These are phyloP conservation scores for Xenotilapia leptura DNA, from an alignment of 2,113 vertebrate species.

Conservation along the genomic window DNA sequence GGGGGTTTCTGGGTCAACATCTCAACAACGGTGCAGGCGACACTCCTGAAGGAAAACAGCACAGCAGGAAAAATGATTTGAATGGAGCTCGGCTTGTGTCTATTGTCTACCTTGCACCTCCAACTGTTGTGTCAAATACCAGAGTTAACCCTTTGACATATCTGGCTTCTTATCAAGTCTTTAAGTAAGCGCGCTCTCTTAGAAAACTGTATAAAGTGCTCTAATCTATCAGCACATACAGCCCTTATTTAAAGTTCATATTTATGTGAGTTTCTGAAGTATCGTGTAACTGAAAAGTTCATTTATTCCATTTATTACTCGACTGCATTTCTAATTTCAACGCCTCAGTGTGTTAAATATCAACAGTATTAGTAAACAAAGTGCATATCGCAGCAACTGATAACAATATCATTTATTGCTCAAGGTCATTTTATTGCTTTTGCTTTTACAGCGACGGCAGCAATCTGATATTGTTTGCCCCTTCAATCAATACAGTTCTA, in stretches of 20 bases:
- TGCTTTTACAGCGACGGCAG: background rate
- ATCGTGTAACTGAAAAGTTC: background rate
- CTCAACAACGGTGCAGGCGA: conserved; percentile 88
- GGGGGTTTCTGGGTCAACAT: conserved; percentile 91
- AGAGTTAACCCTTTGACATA: background rate
- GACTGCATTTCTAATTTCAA: background rate
- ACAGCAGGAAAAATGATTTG: background rate
- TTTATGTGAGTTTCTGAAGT: background rate
- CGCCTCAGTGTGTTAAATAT: background rate
- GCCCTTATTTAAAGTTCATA: background rate
- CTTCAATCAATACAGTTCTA: background rate
- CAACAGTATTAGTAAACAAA: background rate
- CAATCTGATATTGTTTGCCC: background rate
- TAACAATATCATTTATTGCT: background rate
- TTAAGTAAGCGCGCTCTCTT: rapidly evolving
- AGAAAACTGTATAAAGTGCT: rapidly evolving
- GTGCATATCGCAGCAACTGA: background rate
- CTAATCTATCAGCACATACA: background rate
- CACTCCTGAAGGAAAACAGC: conserved; percentile 71
- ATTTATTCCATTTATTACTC: background rate
- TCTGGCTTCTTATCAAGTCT: background rate
- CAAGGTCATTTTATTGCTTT: background rate
- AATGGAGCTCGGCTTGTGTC: background rate
- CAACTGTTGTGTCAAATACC: background rate
- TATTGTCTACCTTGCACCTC: background rate